Base-by-base conservation (phyloP, 2,113 vertebrate genomes). In the Cynopterus brachyotis region DNA sequence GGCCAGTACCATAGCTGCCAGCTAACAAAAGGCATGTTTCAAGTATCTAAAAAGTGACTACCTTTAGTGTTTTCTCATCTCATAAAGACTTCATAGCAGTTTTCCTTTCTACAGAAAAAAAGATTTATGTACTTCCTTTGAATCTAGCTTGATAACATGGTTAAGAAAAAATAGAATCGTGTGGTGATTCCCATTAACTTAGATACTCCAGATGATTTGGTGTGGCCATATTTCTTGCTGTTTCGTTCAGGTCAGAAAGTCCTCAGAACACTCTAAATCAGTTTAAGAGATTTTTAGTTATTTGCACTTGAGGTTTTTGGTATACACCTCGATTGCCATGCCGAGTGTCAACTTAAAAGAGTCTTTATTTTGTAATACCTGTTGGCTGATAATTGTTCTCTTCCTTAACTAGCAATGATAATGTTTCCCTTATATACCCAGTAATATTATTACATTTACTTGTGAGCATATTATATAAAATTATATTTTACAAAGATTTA, bases 31-130 rank as follows among this genome's bases (percentile, higher is more conserved):
- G 53, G 85, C 5, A 11, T 57, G 42, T 76, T 64, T 87, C 37
- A 40, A 40, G 1, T 79, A 59, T 84, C 50, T 95, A 73, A 95
- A 92, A 53, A 84, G 64, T 40, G 17, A 90, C 30, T 57, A 26
- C 30, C 28, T 50, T 90, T 62, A 47, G 13, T 69, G 28, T 95
- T 62, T 93, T 80, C 53, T 88, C 13, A 30, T 90, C 96, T 93
- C 35, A 47, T 57, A 45, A 75, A 80, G 47, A n/a, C 28, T 37
- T 93, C 30, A 42, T 75, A 59, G 32, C 53, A 62, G 24, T 75
- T 94, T 93, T 85, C 28, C 28, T 88, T 82, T 83, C 62, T 37
- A 84, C 15, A 91, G 64, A 96, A 83, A 47, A 83, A 28, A 66
- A 93, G 81, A 53, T 67, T 81, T 87, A 45, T 64, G 55, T 91